These are phyloP conservation scores for Arenaria interpres DNA, from an alignment of 2,113 vertebrate species.

Conservation along the genomic window DNA sequence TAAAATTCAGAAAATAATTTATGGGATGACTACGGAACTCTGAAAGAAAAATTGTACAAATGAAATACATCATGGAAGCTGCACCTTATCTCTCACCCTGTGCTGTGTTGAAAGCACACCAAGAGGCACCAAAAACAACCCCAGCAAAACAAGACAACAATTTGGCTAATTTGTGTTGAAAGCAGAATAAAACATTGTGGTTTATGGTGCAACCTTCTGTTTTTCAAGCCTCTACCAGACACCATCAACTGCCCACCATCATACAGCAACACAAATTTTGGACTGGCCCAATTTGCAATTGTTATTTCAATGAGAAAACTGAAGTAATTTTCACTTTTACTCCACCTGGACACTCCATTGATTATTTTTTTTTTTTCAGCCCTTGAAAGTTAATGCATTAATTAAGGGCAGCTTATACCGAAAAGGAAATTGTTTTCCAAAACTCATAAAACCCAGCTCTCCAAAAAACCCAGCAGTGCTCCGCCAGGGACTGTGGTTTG, in stretches of 20 bases:
- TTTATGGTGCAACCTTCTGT: background rate
- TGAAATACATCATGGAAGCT: background rate
- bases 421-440: background rate
- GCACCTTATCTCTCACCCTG: background rate
- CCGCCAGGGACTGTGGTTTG: background rate
- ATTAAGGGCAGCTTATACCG: background rate
- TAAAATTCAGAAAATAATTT: background rate
- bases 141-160: background rate
- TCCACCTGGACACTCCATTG: accelerated
- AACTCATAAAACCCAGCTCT: background rate
- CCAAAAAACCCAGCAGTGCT: background rate
- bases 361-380: background rate
- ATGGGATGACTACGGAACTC: background rate
- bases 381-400: background rate
- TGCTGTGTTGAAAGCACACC: background rate
- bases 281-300: background rate
- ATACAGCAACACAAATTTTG: background rate
- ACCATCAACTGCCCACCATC: background rate
- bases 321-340: background rate
- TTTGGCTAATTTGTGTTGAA: background rate
- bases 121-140: accelerated
- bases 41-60: background rate
- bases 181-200: background rate
- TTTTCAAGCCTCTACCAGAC: background rate
- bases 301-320: background rate